Base-by-base conservation (phyloP, 2,888 invertebrate species). In the Hemithea aestivaria region DNA sequence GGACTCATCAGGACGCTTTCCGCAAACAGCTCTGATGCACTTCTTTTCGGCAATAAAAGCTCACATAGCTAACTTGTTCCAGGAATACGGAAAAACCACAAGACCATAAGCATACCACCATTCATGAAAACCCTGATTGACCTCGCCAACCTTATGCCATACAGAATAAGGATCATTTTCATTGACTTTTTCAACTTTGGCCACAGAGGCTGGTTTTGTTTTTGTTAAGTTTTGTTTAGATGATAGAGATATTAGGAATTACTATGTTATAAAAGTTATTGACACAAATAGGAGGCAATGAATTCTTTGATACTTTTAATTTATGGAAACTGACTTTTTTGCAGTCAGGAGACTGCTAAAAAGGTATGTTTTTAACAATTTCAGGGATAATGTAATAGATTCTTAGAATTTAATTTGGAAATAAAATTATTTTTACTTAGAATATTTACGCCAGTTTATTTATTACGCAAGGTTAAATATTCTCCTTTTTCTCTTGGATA, bases 191-290 rank as follows among this genome's bases (percentile, higher is more conserved):
- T 84, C 45, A 87, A 80, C 50, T 80, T 76, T 24, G 65, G 73
- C 23, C 80, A 85, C 39, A 70, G 87, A 29, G 81, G 79, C 12
- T 87, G 87, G 87, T 87, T 87, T 60, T 81, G 79, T 63, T 87
- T 77, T 58, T 87, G 87, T 54, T 87, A 59, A 78, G 27, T 8
- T 11, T 28, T 20, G 2, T 27, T 27, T 22, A n/a, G 5, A 24
- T 1, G 7, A 11, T 10, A n/a, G 24, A 26, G 27, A 26, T n/a
- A 9, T 23, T 35, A 7, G 23, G 24, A 16, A 16, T 16, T 16
- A 4, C 16, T n/a, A n/a, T n/a, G n/a, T 2, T 16, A 16, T 16
- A 4, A 5, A 4, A 16, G 16, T 16, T 16, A 16, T 16, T 16
- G 16, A 5, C 16, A 16, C 5, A 16, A 16, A 4, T 2, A 16